Conservation (phyloP, 2,888 invertebrate species). For the Ligdia adustata region DNA sequence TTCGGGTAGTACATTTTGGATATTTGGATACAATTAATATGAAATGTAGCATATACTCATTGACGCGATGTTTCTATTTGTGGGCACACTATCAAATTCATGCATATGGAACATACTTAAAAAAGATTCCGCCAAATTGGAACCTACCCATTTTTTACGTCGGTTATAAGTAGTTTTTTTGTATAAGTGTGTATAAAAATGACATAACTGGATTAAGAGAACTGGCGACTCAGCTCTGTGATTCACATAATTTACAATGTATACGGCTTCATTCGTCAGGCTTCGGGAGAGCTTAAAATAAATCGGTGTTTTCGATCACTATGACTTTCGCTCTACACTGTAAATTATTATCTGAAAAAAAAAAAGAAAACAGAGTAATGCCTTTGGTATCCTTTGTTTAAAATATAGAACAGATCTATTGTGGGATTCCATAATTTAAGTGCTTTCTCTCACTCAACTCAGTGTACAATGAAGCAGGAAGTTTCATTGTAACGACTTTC, state of each 20-base stretch:
- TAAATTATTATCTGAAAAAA: slow-evolving; percentile 27
- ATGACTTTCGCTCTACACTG: slow-evolving; percentile 30
- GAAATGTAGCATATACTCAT: too few relatives aligned
- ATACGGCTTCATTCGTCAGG: slow-evolving; percentile 57
- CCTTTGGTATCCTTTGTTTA: slow-evolving; percentile 22
- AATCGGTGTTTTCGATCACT: slow-evolving; percentile 48
- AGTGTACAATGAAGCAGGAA: not conserved
- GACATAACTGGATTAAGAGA: slow-evolving; percentile 32
- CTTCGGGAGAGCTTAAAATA: slow-evolving; percentile 46
- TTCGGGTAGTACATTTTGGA: too few relatives aligned
- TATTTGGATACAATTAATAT: too few relatives aligned
- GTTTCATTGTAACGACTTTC: not conserved
- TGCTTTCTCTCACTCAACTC: not conserved
- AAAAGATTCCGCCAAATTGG: too few relatives aligned
- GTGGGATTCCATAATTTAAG: slow-evolving; percentile 5
- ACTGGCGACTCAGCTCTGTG: slow-evolving; percentile 29
- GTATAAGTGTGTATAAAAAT: too few relatives aligned
- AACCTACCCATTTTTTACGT: too few relatives aligned
- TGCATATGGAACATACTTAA: too few relatives aligned
- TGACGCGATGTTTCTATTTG: too few relatives aligned
- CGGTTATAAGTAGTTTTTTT: too few relatives aligned
- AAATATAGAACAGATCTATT: slow-evolving; percentile 13
- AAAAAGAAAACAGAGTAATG: slow-evolving; percentile 20
- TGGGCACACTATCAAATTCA: too few relatives aligned
- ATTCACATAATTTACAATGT: slow-evolving; percentile 53